Evolutionary conservation across 1,140 invertebrate species (phyloP).

Genomic region (Cydia amplana): DNA sequence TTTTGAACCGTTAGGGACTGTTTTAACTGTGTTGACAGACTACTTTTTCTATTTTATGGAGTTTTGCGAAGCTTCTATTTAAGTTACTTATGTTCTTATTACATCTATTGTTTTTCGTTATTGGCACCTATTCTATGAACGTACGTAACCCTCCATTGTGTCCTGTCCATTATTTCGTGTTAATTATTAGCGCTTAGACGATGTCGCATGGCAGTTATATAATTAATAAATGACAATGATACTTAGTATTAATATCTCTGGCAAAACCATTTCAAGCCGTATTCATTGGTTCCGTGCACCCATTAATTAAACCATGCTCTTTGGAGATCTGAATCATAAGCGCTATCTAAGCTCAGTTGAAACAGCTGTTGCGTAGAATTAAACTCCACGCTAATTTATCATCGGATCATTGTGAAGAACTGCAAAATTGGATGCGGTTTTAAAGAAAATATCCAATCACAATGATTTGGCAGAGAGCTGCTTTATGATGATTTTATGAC

Average conservation of each 20-base stretch:
- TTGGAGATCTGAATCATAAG: conserved; percentile 5
- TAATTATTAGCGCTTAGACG: neutral
- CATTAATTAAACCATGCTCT: conserved; percentile 1
- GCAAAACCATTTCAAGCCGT: neutral
- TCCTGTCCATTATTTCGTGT: too few relatives aligned
- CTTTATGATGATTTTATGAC: too few relatives aligned
- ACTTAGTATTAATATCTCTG: neutral
- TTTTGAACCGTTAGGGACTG: too few relatives aligned
- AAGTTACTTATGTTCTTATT: too few relatives aligned
- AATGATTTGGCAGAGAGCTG: too few relatives aligned
- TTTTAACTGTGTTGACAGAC: too few relatives aligned
- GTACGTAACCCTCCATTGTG: too few relatives aligned
- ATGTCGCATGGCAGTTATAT: neutral
- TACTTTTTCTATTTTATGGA: too few relatives aligned
- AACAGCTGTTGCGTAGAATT: neutral
- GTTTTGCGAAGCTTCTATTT: too few relatives aligned
- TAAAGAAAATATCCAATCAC: neutral
- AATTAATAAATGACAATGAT: neutral
- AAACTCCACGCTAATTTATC: neutral
- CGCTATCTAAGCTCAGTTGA: neutral
- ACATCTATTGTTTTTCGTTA: too few relatives aligned
- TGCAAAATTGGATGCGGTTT: neutral
- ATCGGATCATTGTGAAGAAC: neutral
- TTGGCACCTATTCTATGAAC: too few relatives aligned
- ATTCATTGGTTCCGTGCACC: neutral